phyloP scores from a whole-genome alignment of 2,797 vertebrate species.

The Trichosurus vulpecula region DNA sequence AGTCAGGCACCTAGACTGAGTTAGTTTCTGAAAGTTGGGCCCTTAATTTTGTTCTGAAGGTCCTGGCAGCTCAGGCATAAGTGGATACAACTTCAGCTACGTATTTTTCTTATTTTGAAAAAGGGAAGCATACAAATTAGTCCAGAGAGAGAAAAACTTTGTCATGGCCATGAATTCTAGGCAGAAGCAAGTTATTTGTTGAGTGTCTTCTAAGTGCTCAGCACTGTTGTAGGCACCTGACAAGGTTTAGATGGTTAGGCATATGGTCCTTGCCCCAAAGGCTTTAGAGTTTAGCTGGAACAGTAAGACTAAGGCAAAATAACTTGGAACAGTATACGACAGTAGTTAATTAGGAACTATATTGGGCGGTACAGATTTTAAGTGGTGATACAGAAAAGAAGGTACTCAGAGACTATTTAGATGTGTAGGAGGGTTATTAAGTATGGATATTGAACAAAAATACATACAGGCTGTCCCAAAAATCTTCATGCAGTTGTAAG shows the following conservation, averaged over 20 bases:
- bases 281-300: not conserved
- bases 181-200: not conserved
- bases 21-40: not conserved
- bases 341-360: not conserved
- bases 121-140: not conserved
- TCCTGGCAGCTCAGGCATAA: not conserved
- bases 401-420: not conserved
- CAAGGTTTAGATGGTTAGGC: not conserved
- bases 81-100: not conserved
- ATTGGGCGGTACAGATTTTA: not conserved
- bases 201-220: accelerated
- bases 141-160: not conserved
- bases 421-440: not conserved
- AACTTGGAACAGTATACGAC: not conserved
- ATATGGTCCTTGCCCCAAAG: accelerated
- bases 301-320: not conserved
- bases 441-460: not conserved
- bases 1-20: not conserved
- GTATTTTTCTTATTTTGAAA: not conserved
- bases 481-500: not conserved
- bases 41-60: not conserved
- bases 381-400: not conserved
- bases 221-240: accelerated
- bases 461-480: not conserved
- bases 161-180: not conserved